Percentiles rank a stretch among this genome's conserved stretches.
These are phyloP conservation scores for Pogonus chalceus DNA, from an alignment of 1,140 invertebrate genomes.

Conservation along the genomic window DNA sequence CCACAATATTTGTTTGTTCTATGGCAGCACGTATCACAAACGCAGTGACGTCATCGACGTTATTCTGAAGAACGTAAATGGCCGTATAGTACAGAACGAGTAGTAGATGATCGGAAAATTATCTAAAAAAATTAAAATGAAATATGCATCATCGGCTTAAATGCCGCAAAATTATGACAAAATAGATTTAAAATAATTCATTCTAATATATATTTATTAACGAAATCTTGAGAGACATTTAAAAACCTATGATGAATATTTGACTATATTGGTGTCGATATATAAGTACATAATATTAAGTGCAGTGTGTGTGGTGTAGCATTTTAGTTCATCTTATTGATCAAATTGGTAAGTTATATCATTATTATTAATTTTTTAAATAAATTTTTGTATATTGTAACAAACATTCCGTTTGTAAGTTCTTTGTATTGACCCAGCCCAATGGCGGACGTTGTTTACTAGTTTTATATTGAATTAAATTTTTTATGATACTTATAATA, in stretches of 20 bases:
- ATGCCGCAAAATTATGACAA: slow-evolving; percentile 1
- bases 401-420: neutral
- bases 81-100: slow-evolving; percentile 1
- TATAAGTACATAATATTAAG: neutral
- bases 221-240: neutral
- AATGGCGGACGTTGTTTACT: slow-evolving; percentile 3
- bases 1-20: too few relatives aligned
- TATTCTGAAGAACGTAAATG: neutral
- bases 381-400: neutral
- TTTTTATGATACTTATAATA: too few relatives aligned
- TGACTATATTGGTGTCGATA: neutral
- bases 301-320: slow-evolving; percentile 1
- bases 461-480: neutral
- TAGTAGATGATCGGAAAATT: neutral
- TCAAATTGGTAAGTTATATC: neutral
- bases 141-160: slow-evolving; percentile 1
- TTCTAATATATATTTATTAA: neutral
- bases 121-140: neutral
- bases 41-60: too few relatives aligned
- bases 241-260: slow-evolving; percentile 1
- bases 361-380: neutral
- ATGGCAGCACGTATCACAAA: too few relatives aligned
- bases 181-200: neutral
- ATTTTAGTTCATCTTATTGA: neutral
- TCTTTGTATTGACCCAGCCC: neutral